Evolutionary conservation across 2,113 vertebrate genomes (phyloP), one percentile per base, ranked within the genome.

Genomic region (Hippopotamus amphibius): DNA sequence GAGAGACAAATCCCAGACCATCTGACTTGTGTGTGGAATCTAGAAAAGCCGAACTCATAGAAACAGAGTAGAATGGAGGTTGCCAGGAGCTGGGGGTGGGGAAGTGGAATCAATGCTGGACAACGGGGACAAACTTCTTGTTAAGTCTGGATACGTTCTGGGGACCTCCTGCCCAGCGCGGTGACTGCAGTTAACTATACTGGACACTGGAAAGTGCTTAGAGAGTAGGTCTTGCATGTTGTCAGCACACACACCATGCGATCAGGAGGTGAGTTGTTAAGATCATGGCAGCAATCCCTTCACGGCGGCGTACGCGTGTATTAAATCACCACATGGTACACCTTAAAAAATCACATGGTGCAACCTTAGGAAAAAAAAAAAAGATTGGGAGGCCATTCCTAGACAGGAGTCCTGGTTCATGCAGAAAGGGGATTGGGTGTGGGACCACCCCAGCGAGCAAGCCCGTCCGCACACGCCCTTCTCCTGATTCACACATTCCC

Each of bases 181-280:
- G n/a, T 1, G 37, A 30, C 37, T 5, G 13, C 6, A 6, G n/a
- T 41, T 59, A 28, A 41, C 1, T 2, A 14, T 2, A 24, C 21
- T 55, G 77, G 11, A 3, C 2, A 2, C 61, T 30, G 22, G 61
- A 12, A 63, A 14, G 61, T 5, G 26, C 11, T 63, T 4, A 63
- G 33, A 37, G 77, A 55, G 33, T 5, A 37, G 50, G 2, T 22
- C n/a, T 24, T 33, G 24, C 0, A 0, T 37, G 21, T 8, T 37
- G 33, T 19, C 77, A 15, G 0, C 6, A 14, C 6, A 37, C 33
- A 57, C 33, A 12, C 28, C 72, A 21, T 3, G 76, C 17, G 6
- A 11, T 79, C 3, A 22, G 30, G 76, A 79, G 5, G 6, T 37
- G 21, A 37, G n/a, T 24, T 14, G 41, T 43, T 6, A 7, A 21